Percentiles rank a stretch among this genome's conserved stretches.
Evolutionary conservation across 1,140 invertebrate genomes (phyloP).

Genomic region (Acromyrmex echinatior): DNA sequence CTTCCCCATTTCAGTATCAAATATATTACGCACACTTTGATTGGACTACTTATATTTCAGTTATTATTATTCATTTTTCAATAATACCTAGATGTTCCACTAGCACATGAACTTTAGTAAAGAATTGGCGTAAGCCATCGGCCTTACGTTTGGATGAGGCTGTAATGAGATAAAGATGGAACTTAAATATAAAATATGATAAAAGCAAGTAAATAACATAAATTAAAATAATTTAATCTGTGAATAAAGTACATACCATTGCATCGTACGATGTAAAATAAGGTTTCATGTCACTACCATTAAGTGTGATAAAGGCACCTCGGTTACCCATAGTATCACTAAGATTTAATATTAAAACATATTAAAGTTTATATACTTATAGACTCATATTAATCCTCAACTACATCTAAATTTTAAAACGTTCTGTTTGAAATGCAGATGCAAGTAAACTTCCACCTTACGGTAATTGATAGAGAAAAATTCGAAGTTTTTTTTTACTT

Average conservation of each 20-base stretch:
- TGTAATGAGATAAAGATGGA: constrained; percentile 87
- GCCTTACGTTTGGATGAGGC: constrained; percentile 98
- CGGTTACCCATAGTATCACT: constrained; percentile 99
- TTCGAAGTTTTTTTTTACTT: too few species aligned
- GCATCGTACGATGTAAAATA: constrained; percentile 97
- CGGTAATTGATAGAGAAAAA: too few species aligned
- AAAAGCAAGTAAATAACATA: background rate
- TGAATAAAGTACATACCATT: constrained; percentile 91
- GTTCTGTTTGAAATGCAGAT: too few species aligned
- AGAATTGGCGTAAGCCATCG: constrained; percentile 97
- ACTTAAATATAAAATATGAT: background rate
- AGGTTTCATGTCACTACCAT: constrained; percentile 96
- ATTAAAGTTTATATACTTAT: constrained; percentile 36
- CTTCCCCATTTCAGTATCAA: constrained; percentile 79
- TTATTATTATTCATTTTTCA: constrained; percentile 77
- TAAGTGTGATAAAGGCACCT: constrained; percentile 98
- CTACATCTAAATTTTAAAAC: too few species aligned
- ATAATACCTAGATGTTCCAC: constrained; percentile 78
- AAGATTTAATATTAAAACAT: constrained; percentile 79
- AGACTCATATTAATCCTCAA: background rate
- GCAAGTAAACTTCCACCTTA: too few species aligned
- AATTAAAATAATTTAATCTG: constrained; percentile 28
- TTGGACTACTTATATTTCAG: constrained; percentile 80
- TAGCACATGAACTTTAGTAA: constrained; percentile 89
- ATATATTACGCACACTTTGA: constrained; percentile 83